Conservation (phyloP, 1,140 invertebrate genomes). For the Adoxophyes honmai region DNA sequence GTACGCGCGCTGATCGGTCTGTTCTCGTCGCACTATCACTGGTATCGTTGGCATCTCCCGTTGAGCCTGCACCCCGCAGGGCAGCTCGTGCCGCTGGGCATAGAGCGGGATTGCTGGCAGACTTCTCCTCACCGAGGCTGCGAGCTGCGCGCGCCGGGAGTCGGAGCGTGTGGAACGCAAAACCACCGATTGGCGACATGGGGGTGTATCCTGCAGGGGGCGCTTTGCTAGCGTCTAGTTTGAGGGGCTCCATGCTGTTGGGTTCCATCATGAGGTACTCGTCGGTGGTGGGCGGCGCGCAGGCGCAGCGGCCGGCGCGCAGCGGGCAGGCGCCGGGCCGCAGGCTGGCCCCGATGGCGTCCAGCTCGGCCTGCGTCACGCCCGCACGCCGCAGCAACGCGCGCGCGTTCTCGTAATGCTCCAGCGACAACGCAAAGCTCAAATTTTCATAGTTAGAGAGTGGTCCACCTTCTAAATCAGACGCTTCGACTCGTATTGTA, state of each 20-base stretch:
- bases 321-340: conserved; percentile 42
- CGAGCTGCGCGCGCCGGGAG: conserved; percentile 46
- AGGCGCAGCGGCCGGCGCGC: conserved; percentile 49
- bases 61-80: no score
- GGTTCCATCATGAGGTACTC: conserved; percentile 86
- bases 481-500: conserved; percentile 24
- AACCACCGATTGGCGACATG: conserved; percentile 81
- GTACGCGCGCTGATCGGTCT: conserved; percentile 29
- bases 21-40: conserved; percentile 17
- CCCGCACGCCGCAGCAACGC: conserved; percentile 76
- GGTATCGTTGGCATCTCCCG: neutral
- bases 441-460: conserved; percentile 81
- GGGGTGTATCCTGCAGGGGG: conserved; percentile 80
- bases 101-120: conserved; percentile 83
- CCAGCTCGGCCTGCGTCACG: conserved; percentile 57
- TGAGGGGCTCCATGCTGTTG: conserved; percentile 46
- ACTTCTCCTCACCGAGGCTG: conserved; percentile 73
- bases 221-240: conserved; percentile 32
- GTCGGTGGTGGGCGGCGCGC: conserved; percentile 67
- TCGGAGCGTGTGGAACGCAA: conserved; percentile 54
- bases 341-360: conserved; percentile 61
- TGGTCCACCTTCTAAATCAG: conserved; percentile 51
- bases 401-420: conserved; percentile 84
- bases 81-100: conserved; percentile 50
- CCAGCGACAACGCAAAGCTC: conserved; percentile 82